These are phyloP conservation scores for Pygoscelis antarcticus DNA, from an alignment of 2,113 vertebrate species.

Conservation along the genomic window DNA sequence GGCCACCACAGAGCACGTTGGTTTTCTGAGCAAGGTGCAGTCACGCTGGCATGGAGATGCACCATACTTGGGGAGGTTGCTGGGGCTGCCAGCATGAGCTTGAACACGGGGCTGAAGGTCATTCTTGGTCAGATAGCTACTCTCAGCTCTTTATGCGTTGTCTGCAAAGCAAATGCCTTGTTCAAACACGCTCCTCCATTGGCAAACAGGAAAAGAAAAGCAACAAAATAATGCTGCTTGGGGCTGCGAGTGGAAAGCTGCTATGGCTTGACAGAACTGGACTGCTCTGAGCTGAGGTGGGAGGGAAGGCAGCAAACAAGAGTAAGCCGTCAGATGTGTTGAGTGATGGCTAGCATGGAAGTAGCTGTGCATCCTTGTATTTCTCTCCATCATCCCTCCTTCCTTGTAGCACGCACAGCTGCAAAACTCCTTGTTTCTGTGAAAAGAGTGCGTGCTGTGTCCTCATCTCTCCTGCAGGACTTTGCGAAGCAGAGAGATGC, in stretches of 20 bases:
- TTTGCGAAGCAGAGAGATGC: not conserved
- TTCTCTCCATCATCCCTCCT: not conserved
- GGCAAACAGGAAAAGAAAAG: not conserved
- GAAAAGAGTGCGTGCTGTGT: accelerated
- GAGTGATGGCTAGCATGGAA: not conserved
- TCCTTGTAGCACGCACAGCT: accelerated
- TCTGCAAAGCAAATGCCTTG: not conserved
- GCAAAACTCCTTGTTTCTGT: not conserved
- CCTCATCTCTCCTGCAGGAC: not conserved
- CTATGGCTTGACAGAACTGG: not conserved
- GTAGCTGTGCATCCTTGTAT: accelerated
- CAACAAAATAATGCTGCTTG: not conserved
- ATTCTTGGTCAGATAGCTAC: not conserved
- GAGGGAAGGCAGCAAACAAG: not conserved
- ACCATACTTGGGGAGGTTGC: not conserved
- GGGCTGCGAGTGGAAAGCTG: not conserved
- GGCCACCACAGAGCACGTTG: accelerated
- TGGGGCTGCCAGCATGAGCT: not conserved
- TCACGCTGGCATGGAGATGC: not conserved
- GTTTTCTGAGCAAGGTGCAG: not conserved
- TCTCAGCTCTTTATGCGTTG: not conserved
- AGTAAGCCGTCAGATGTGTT: accelerated
- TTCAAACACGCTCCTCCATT: not conserved
- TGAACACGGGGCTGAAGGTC: not conserved
- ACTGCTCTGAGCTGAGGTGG: not conserved